phyloP scores from a whole-genome alignment of 1,140 invertebrate genomes.

The Drosophila oshimai region DNA sequence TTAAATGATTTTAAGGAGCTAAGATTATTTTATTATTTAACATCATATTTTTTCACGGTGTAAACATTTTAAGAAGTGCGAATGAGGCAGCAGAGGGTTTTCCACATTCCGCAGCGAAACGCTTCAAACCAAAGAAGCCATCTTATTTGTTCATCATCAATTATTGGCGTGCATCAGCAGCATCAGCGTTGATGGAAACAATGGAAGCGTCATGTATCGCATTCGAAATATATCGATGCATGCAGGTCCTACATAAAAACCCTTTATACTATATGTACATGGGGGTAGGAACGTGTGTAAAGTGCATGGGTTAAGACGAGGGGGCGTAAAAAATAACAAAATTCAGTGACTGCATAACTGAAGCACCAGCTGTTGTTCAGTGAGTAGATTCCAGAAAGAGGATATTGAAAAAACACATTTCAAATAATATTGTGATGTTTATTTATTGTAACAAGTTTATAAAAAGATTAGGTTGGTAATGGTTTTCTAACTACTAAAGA shows the following conservation, averaged over 20 bases:
- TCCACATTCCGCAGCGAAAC: constrained; percentile 14
- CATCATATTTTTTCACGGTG: constrained; percentile 2
- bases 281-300: neutral
- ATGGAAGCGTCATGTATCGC: constrained; percentile 68
- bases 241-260: constrained; percentile 1
- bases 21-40: too few species aligned
- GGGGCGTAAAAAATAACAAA: neutral
- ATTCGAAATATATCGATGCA: constrained; percentile 36
- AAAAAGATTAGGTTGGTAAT: too few species aligned
- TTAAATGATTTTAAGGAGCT: too few species aligned
- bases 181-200: constrained; percentile 69
- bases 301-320: constrained; percentile 15
- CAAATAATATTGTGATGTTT: neutral
- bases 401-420: neutral
- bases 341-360: constrained; percentile 5
- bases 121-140: constrained; percentile 69
- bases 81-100: constrained; percentile 3
- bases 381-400: neutral
- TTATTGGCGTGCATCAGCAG: constrained; percentile 71
- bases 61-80: constrained; percentile 12
- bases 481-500: too few species aligned
- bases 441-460: too few species aligned
- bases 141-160: constrained; percentile 81
- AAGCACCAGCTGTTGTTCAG: constrained; percentile 1
- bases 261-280: constrained; percentile 15